Evolutionary conservation across 1,140 invertebrate species (phyloP).

Genomic region (Lutraria rhynchaena): DNA sequence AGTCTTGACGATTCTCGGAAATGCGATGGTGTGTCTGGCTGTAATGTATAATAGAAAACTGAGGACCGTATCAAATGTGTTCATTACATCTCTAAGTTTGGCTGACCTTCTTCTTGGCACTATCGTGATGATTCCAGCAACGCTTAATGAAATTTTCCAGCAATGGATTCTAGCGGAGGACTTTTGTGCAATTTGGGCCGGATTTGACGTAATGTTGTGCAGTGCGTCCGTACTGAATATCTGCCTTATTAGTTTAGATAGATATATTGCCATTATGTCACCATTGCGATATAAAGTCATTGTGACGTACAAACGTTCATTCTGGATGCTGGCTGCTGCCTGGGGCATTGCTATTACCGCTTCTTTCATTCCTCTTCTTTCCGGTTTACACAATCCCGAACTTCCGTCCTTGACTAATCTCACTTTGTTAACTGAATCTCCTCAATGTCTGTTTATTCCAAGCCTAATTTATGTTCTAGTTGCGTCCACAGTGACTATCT

Average conservation of each 20-base stretch:
- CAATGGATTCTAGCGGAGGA: conserved; percentile 97
- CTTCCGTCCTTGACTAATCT: conserved; percentile 71
- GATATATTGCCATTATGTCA: conserved; percentile 99
- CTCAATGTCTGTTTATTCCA: conserved; percentile 74
- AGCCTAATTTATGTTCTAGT: conserved; percentile 71
- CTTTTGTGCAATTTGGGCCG: conserved; percentile 99
- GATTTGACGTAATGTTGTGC: conserved; percentile 99
- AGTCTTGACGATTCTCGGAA: conserved; percentile 84
- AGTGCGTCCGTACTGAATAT: conserved; percentile 99
- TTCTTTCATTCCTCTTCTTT: conserved; percentile 97
- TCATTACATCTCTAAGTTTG: conserved; percentile 96
- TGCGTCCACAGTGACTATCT: conserved; percentile 72
- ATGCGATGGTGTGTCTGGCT: conserved; percentile 92
- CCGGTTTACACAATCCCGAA: conserved; percentile 89
- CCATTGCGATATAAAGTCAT: conserved; percentile 98
- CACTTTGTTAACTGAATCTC: conserved; percentile 65
- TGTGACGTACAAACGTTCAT: conserved; percentile 90
- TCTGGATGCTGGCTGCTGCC: conserved; percentile 95
- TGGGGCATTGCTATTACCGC: conserved; percentile 97
- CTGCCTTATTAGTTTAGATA: conserved; percentile 98
- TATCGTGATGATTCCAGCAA: conserved; percentile 88
- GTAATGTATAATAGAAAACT: conserved; percentile 94
- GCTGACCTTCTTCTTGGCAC: conserved; percentile 94
- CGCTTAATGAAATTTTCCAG: conserved; percentile 82
- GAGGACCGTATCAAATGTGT: conserved; percentile 96